Percentiles rank a stretch among this genome's conserved stretches.
Conservation (phyloP, 1,140 invertebrate genomes). For the Hetaerina americana region DNA sequence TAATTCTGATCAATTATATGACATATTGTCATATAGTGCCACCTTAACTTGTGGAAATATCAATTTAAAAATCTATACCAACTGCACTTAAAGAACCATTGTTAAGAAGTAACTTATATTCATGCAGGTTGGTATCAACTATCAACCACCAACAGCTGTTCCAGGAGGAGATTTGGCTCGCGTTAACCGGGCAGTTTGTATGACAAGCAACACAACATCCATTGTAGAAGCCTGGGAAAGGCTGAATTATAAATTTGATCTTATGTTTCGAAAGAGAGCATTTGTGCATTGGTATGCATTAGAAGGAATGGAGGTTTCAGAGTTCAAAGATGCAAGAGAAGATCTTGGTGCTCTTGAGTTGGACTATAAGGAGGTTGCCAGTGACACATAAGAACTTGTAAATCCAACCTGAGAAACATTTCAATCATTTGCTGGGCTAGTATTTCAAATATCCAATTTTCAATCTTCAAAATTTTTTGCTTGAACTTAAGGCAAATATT, state of each 20-base stretch:
- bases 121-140: conserved; percentile 47
- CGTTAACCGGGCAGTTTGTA: conserved; percentile 38
- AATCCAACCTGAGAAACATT: too few relatives aligned
- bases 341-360: conserved; percentile 43
- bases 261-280: conserved; percentile 41
- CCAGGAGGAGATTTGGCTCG: conserved; percentile 58
- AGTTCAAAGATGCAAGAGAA: conserved; percentile 46
- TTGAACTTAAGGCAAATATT: too few relatives aligned
- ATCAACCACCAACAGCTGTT: conserved; percentile 57
- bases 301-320: conserved; percentile 45
- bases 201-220: conserved; percentile 43
- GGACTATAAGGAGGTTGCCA: conserved; percentile 41
- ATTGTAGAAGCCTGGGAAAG: conserved; percentile 46
- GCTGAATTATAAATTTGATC: conserved; percentile 40
- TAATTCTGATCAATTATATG: too few relatives aligned
- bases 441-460: too few relatives aligned
- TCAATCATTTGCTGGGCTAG: too few relatives aligned
- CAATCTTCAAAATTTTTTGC: too few relatives aligned
- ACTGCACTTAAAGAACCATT: too few relatives aligned
- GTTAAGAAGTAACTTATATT: too few relatives aligned
- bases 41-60: too few relatives aligned
- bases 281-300: conserved; percentile 32
- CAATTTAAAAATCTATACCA: too few relatives aligned
- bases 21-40: too few relatives aligned
- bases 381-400: too few relatives aligned